Evolutionary conservation across 2,113 vertebrate species (phyloP).

Genomic region (Circaetus gallicus): DNA sequence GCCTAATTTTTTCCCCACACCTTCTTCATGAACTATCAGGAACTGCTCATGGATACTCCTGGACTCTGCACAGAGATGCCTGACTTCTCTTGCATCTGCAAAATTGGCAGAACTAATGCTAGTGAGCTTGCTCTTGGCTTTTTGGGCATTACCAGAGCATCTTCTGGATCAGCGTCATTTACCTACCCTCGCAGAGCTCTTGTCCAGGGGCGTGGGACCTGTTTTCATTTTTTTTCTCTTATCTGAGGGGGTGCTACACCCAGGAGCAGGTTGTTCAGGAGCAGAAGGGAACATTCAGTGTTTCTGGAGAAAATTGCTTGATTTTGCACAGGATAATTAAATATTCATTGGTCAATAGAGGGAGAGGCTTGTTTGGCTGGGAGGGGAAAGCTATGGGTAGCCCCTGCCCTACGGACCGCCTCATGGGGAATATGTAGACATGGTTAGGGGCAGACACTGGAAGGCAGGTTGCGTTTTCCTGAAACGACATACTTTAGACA

Average conservation of each 20-base stretch:
- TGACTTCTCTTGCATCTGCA: neutral
- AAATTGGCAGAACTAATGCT: neutral
- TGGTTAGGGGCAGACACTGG: neutral
- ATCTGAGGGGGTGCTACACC: neutral
- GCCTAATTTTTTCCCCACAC: neutral
- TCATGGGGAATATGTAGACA: neutral
- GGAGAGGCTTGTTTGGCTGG: neutral
- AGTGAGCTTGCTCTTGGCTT: neutral
- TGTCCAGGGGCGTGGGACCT: accelerated
- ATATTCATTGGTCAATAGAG: neutral
- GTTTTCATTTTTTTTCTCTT: neutral
- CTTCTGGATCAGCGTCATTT: neutral
- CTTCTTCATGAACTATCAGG: neutral
- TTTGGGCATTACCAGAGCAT: neutral
- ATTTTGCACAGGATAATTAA: neutral
- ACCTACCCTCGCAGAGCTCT: neutral
- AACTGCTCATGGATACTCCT: neutral
- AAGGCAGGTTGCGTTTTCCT: neutral
- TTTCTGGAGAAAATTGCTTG: neutral
- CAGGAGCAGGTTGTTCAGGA: neutral
- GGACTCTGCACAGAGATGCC: neutral
- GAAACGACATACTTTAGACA: neutral
- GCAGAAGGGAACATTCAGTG: neutral
- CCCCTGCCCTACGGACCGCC: neutral
- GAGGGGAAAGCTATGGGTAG: neutral